phyloP scores from a whole-genome alignment of 2,888 invertebrate genomes.

The Stenotaenia linearis region DNA sequence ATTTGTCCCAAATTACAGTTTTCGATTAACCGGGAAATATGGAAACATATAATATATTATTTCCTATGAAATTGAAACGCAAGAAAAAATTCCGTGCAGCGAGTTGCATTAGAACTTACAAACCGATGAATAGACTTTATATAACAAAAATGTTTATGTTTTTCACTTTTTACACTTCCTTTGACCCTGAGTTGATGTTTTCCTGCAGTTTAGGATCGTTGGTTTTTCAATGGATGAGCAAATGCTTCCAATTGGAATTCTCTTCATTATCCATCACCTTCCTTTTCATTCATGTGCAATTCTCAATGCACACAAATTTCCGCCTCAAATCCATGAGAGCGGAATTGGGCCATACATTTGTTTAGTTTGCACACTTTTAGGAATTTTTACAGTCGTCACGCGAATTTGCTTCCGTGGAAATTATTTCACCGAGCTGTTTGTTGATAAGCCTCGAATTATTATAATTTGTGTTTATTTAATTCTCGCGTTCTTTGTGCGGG shows the following conservation, averaged over 20 bases:
- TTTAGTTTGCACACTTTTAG: constrained; percentile 20
- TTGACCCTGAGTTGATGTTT: constrained; percentile 24
- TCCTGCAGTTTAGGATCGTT: constrained; percentile 26
- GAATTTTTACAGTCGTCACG: constrained; percentile 19
- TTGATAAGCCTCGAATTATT: background rate
- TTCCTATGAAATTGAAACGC: no score
- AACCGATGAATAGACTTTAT: background rate
- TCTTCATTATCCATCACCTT: constrained; percentile 26
- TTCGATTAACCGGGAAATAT: no score
- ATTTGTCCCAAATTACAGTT: no score
- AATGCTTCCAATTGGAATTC: constrained; percentile 23
- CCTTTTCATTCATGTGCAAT: constrained; percentile 22
- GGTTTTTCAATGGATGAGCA: constrained; percentile 14
- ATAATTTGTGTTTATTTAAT: background rate
- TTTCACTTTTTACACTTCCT: constrained; percentile 16
- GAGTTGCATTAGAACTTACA: background rate
- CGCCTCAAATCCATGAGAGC: constrained; percentile 26
- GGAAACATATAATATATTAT: no score
- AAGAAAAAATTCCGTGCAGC: no score
- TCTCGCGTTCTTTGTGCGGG: background rate
- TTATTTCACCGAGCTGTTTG: background rate
- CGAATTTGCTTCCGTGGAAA: constrained; percentile 17
- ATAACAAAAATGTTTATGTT: background rate
- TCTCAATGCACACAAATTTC: constrained; percentile 24
- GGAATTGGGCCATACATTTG: constrained; percentile 16